phyloP scores from a whole-genome alignment of 2,797 vertebrate species.

The Anolis apletophallus region DNA sequence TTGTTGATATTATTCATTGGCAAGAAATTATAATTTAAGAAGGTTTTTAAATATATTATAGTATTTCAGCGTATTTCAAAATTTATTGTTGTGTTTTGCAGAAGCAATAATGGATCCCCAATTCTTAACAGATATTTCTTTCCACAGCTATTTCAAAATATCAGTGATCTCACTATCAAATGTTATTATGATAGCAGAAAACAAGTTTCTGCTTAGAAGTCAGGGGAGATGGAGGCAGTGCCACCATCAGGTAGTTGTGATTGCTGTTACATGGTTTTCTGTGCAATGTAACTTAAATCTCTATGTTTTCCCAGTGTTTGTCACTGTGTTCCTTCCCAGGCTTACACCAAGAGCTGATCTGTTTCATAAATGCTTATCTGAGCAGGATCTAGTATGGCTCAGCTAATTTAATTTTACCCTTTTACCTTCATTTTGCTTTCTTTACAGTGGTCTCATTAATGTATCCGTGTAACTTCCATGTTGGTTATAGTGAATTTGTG shows the following conservation, averaged over 20 bases:
- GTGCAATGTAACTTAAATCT: neutral
- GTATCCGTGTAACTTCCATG: neutral
- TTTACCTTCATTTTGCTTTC: too few relatives aligned
- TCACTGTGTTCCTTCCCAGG: too few relatives aligned
- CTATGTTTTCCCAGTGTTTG: neutral
- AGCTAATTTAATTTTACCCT: too few relatives aligned
- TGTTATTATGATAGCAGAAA: neutral
- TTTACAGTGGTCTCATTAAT: neutral
- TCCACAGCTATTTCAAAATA: neutral
- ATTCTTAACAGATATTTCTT: neutral
- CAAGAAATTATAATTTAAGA: slow-evolving; percentile 33
- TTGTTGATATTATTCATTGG: slow-evolving; percentile 54
- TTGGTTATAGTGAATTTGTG: neutral
- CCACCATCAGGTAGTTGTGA: neutral
- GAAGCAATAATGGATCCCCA: neutral
- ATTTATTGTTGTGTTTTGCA: neutral
- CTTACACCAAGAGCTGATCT: neutral
- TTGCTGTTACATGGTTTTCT: neutral
- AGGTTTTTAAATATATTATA: neutral
- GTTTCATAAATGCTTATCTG: neutral
- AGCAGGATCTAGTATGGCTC: neutral
- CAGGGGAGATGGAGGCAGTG: neutral
- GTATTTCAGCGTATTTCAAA: slow-evolving; percentile 19
- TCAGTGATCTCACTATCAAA: neutral
- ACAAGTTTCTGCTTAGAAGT: neutral